phyloP scores from a whole-genome alignment of 2,888 invertebrate species.

The Bibio marci region DNA sequence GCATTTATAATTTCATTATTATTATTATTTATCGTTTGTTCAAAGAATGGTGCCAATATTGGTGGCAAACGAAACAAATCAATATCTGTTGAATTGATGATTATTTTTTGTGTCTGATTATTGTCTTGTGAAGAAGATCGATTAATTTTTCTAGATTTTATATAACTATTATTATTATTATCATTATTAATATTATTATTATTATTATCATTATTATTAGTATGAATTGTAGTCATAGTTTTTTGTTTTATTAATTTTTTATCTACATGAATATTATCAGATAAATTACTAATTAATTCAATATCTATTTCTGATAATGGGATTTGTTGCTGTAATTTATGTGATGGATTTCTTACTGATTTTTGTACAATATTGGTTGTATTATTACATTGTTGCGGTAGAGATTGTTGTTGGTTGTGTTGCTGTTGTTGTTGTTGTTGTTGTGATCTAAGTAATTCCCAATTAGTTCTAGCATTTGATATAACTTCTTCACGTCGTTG shows the following conservation, averaged over 20 bases:
- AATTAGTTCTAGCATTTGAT: conserved; percentile 71
- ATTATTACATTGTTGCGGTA: not conserved
- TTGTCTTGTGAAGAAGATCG: conserved; percentile 9
- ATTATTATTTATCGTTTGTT: too few relatives aligned
- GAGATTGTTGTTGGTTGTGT: not conserved
- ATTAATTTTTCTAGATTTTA: conserved; percentile 2
- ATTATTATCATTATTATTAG: too few relatives aligned
- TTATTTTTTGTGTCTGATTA: not conserved
- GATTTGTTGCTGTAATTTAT: conserved; percentile 1
- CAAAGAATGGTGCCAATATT: conserved; percentile 50
- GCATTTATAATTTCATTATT: too few relatives aligned
- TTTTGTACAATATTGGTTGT: not conserved
- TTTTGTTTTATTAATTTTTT: conserved; percentile 6
- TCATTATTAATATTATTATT: not conserved
- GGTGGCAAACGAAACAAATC: conserved; percentile 49
- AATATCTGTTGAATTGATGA: conserved; percentile 11
- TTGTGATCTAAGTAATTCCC: conserved; percentile 61
- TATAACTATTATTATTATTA: conserved; percentile 1
- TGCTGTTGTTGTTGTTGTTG: conserved; percentile 12
- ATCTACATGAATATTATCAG: conserved; percentile 2
- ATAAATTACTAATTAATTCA: conserved; percentile 3
- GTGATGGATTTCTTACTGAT: not conserved
- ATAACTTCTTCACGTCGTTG: conserved; percentile 68
- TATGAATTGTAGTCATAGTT: not conserved
- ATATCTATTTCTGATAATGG: not conserved